Base-by-base conservation (phyloP, 2,797 vertebrate species). In the Periparus ater region DNA sequence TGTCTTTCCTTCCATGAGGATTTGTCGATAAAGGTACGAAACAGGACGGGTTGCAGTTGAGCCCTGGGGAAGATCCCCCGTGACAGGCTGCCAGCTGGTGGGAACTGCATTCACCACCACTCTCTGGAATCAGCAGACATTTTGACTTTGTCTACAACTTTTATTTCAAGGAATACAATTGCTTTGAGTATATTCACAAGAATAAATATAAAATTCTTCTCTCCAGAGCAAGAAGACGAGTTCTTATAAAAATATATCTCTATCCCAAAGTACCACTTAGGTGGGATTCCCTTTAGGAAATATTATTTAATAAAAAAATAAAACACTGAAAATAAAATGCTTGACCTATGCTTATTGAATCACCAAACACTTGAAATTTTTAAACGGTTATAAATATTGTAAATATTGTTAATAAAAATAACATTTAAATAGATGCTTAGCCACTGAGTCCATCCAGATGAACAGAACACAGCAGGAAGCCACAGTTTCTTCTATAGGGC, bases 401-500 rank as follows among this genome's bases (percentile, higher is more conserved):
- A 98, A 97, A 98, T 98, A 98, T 92, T 67, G 74, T 97, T 96
- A 97, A 97, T 54, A 97, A 96, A 97, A 98, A 94, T 96, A 82
- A 77, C 89, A 78, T 94, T 96, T 92, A 97, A 95, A 85, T 91
- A 97, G 89, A 40, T 4, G 25, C 34, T 20, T 45, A 42, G 22
- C 32, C 18, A 11, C 40, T 2, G 23, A 66, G 67, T 51, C 50
- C 66, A 26, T 38, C 38, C 50, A 32, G 66, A 51, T 6, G 66
- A 81, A 66, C 32, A 7, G 34, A 70, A 68, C 12, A 4, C 40
- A 20, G 73, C 21, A 50, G 86, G 78, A 53, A 97, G 67, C 1
- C 25, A 45, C 20, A 13, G 10, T 9, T 92, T 91, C 62, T 96
- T 89, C 63, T 96, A 91, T 50, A 96, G 78, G 68, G 95, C 91